Evolutionary conservation across 2,888 invertebrate genomes (phyloP), one percentile per base, ranked within the genome.

Genomic region (Pollenia amentaria): DNA sequence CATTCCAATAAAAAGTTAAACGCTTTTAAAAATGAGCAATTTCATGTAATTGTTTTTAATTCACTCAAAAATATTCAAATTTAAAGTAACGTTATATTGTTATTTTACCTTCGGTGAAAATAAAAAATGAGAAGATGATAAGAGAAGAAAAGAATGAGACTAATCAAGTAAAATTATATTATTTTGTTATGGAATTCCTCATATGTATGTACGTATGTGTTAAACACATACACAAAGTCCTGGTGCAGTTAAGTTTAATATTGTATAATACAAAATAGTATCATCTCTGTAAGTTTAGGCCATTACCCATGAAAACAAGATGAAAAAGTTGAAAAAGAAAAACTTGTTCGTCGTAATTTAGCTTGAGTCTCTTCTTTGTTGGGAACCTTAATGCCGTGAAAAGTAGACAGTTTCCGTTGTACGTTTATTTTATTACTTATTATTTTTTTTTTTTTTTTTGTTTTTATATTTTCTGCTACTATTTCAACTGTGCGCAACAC

Each of bases 351-450:
- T 21, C 21, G 77, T 16, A 16, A 29, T 78, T 77, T 8, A 83
- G 64, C 42, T 40, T 55, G 57, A 75, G 81, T 60, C 11, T 44
- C 29, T 69, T 51, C 42, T 46, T 70, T 76, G 46, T 46, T 75
- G 21, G 21, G 29, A 70, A 57, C 65, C 40, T 48, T 80, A 81
- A 85, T 76, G 29, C 64, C 55, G 80, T 72, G 64, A 70, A 85
- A 80, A 84, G 51, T 72, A 80, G 64, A 70, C 69, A 64, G 69
- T 80, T 76, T 80, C 70, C 75, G 76, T 70, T 67, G n/a, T 72
- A 81, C 81, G 44, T 81, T 77, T 62, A 69, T 84, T 73, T 51
- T 69, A 40, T 78, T 55, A 42, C 29, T 29, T 29, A 29, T 29
- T 29, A 2, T 21, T 2, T 21, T 21, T 21, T 2, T 21, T 21